phyloP scores from a whole-genome alignment of 2,888 invertebrate genomes.

The Sinohyriopsis cumingii region DNA sequence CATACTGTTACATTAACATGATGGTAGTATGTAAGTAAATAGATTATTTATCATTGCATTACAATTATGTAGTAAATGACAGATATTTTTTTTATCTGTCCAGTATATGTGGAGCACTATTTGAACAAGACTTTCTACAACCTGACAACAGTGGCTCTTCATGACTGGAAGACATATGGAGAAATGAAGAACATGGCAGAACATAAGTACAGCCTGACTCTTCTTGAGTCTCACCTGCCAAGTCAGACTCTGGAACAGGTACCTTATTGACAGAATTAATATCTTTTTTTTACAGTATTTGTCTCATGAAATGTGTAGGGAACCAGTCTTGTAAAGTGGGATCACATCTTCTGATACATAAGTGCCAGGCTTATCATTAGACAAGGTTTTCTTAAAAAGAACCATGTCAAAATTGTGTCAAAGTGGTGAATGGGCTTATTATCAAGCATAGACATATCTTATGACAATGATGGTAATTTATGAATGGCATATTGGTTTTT shows the following conservation, averaged over 20 bases:
- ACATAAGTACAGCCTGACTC: conserved; percentile 85
- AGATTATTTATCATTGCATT: too few relatives aligned
- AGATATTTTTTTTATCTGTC: neutral
- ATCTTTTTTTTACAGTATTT: neutral
- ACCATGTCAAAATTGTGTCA: too few relatives aligned
- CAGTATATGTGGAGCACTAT: conserved; percentile 86
- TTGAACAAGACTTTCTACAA: conserved; percentile 97
- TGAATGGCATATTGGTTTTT: too few relatives aligned
- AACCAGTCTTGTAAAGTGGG: neutral
- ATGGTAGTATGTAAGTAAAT: too few relatives aligned
- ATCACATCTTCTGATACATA: too few relatives aligned
- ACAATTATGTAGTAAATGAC: too few relatives aligned
- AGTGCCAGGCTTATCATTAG: neutral
- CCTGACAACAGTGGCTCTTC: conserved; percentile 94
- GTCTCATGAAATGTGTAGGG: too few relatives aligned
- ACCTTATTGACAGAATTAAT: conserved; percentile 7
- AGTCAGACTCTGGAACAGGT: conserved; percentile 96
- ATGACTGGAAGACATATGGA: conserved; percentile 97
- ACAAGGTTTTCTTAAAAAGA: too few relatives aligned
- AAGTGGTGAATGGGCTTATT: too few relatives aligned
- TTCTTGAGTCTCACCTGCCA: conserved; percentile 94
- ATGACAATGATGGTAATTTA: too few relatives aligned
- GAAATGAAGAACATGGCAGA: conserved; percentile 95
- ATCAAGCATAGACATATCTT: too few relatives aligned
- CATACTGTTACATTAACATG: too few relatives aligned